Evolutionary conservation across 2,888 invertebrate species (phyloP).

Genomic region (Lutraria lutraria): DNA sequence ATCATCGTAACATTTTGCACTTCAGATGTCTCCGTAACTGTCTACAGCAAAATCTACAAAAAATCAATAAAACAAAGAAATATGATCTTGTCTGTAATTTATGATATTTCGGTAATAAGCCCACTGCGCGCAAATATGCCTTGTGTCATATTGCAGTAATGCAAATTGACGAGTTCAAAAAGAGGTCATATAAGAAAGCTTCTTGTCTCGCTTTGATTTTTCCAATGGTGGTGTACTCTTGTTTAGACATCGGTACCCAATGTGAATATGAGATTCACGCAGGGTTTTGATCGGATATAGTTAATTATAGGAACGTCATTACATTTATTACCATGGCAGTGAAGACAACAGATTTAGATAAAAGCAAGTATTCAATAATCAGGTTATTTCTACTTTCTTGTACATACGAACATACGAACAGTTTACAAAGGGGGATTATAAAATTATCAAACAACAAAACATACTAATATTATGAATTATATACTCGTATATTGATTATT

Average conservation of each 20-base stretch:
- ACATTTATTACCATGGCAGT: not conserved
- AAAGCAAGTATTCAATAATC: too few relatives aligned
- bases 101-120: constrained; percentile 38
- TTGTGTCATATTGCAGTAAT: constrained; percentile 52
- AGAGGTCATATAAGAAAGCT: constrained; percentile 24
- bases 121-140: constrained; percentile 42
- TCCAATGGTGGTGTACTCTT: constrained; percentile 19
- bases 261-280: not conserved
- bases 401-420: too few relatives aligned
- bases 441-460: too few relatives aligned
- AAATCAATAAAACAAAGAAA: constrained; percentile 65
- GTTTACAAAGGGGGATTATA: too few relatives aligned
- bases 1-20: constrained; percentile 14
- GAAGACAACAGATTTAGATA: not conserved
- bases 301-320: not conserved
- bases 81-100: constrained; percentile 45
- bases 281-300: not conserved
- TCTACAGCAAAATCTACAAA: not conserved
- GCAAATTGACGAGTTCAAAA: constrained; percentile 54
- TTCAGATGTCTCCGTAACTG: not conserved
- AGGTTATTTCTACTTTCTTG: too few relatives aligned
- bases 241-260: not conserved
- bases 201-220: not conserved
- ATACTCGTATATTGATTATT: too few relatives aligned
- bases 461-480: too few relatives aligned